Evolutionary conservation across 2,113 vertebrate species (phyloP).

Genomic region (Oryzias woworae): DNA sequence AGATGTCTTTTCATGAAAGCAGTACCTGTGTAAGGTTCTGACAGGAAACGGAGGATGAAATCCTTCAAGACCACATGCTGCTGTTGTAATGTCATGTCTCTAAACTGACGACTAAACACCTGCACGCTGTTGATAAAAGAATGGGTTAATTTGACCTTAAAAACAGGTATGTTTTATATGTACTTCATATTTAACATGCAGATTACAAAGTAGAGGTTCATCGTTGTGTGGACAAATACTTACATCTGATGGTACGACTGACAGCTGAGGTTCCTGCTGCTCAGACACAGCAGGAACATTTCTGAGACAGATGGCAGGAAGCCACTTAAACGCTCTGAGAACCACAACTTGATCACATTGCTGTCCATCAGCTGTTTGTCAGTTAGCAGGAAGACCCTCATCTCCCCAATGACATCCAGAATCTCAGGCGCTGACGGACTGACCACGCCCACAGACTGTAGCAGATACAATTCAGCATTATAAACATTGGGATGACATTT

Average conservation of each 20-base stretch:
- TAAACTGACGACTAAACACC: conserved; percentile 22
- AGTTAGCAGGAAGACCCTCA: conserved; percentile 50
- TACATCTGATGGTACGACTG: conserved; percentile 71
- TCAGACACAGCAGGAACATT: conserved; percentile 64
- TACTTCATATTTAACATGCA: too few relatives aligned
- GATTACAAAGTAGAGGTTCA: not conserved
- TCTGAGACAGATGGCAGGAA: conserved; percentile 59
- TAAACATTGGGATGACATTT: too few relatives aligned
- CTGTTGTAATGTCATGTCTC: conserved; percentile 2
- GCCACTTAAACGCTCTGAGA: conserved; percentile 40
- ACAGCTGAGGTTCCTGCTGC: conserved; percentile 69
- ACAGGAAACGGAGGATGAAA: conserved; percentile 53
- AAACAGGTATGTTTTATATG: too few relatives aligned
- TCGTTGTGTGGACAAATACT: conserved; percentile 3
- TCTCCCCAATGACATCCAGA: conserved; percentile 66
- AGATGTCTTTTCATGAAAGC: not conserved
- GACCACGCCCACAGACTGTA: conserved; percentile 29
- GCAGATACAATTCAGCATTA: conserved; percentile 1
- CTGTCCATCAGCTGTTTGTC: conserved; percentile 54
- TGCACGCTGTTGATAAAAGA: conserved; percentile 33
- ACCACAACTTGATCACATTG: conserved; percentile 48
- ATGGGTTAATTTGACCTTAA: too few relatives aligned
- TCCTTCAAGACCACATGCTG: conserved; percentile 14
- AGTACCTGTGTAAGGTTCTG: conserved; percentile 36
- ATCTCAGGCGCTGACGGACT: conserved; percentile 33